A percentile compares a stretch with the other conserved stretches of the same genome.
These are phyloP conservation scores for Acromyrmex charruanus DNA, from an alignment of 1,140 invertebrate species.

Conservation along the genomic window DNA sequence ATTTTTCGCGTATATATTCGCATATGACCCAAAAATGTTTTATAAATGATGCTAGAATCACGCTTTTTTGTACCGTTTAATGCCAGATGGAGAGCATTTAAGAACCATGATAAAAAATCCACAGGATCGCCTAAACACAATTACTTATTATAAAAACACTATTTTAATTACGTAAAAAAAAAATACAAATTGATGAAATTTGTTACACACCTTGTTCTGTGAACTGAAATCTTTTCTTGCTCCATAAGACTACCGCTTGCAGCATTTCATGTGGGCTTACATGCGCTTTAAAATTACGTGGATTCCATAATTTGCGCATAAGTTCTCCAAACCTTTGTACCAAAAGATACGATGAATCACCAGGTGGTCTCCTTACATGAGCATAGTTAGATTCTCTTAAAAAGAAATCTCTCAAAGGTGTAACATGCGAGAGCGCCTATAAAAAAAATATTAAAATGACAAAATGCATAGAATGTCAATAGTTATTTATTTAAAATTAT, in stretches of 20 bases:
- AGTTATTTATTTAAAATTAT: slow-evolving; percentile 16
- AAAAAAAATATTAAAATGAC: slow-evolving; percentile 66
- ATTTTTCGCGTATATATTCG: slow-evolving; percentile 97
- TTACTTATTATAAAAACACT: slow-evolving; percentile 8
- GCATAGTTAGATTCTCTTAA: slow-evolving; percentile 97
- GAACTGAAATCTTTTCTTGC: slow-evolving; percentile 99
- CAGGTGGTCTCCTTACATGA: slow-evolving; percentile 95
- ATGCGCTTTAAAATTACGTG: slow-evolving; percentile 99
- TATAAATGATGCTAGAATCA: slow-evolving; percentile 96
- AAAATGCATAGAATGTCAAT: background rate
- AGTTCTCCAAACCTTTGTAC: slow-evolving; percentile 99
- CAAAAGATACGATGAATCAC: slow-evolving; percentile 96
- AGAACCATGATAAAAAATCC: slow-evolving; percentile 98
- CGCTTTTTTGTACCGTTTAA: slow-evolving; percentile 95
- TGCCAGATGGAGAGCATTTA: slow-evolving; percentile 97
- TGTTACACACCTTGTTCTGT: slow-evolving; percentile 94
- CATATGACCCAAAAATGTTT: slow-evolving; percentile 98
- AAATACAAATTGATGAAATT: background rate
- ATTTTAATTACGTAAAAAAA: background rate
- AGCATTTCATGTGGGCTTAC: slow-evolving; percentile 99
- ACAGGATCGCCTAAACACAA: slow-evolving; percentile 94
- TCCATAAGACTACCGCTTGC: slow-evolving; percentile 99
- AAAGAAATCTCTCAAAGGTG: slow-evolving; percentile 98
- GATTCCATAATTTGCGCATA: slow-evolving; percentile 99
- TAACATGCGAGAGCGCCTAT: slow-evolving; percentile 97